Evolutionary conservation across 1,140 invertebrate species (phyloP).

Genomic region (Pseudobourletiella spinata): DNA sequence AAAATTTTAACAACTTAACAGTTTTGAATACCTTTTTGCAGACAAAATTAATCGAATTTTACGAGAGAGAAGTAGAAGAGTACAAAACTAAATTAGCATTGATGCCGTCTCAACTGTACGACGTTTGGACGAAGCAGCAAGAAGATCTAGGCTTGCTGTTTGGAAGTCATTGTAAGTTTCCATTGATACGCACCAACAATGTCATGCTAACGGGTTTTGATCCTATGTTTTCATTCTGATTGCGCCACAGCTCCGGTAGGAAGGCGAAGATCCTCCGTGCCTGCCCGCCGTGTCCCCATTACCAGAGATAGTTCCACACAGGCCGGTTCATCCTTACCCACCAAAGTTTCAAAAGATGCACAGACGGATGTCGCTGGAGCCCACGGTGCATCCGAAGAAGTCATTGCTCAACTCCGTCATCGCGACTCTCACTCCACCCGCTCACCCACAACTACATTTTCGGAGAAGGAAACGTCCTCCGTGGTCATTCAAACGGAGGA

Average conservation of each 20-base stretch:
- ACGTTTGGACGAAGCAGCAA: conserved; percentile 15
- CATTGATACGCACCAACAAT: not conserved
- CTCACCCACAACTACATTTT: not conserved
- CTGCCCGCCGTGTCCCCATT: not conserved
- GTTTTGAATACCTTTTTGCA: no score
- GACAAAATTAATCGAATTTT: no score
- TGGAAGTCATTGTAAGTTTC: not conserved
- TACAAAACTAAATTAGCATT: conserved; percentile 12
- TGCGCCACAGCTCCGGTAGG: not conserved
- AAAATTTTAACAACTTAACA: not conserved
- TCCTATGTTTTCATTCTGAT: not conserved
- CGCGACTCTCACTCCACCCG: no score
- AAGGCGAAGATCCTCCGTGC: no score
- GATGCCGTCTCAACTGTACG: conserved; percentile 17
- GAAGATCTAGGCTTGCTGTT: conserved; percentile 10
- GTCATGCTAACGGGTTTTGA: not conserved
- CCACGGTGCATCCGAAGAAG: no score
- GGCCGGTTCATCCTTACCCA: no score
- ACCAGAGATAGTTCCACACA: not conserved
- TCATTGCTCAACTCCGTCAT: no score
- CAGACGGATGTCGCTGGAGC: no score
- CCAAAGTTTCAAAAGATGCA: no score
- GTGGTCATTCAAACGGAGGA: conserved; percentile 28
- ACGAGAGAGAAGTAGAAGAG: conserved; percentile 16
- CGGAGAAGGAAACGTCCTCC: conserved; percentile 9